phyloP scores from a whole-genome alignment of 2,797 vertebrate genomes.

The Syngnathus rostellatus region DNA sequence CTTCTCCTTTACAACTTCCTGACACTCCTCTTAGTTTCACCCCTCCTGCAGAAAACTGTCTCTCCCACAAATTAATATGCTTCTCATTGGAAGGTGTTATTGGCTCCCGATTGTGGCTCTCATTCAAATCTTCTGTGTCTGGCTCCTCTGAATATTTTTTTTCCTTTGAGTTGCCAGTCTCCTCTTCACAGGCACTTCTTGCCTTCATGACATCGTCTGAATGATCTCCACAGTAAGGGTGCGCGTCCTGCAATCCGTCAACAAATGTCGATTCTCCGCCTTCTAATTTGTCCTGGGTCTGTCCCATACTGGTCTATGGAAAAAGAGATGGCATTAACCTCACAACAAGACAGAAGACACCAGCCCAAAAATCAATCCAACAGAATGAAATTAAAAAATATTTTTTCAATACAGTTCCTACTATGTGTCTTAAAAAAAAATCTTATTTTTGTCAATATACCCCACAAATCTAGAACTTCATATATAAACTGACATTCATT shows the following conservation, averaged over 20 bases:
- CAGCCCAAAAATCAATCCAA: neutral
- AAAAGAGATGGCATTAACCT: slow-evolving; percentile 52
- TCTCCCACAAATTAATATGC: slow-evolving; percentile 40
- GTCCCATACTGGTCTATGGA: slow-evolving; percentile 72
- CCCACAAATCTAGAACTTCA: neutral
- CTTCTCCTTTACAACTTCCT: slow-evolving; percentile 45
- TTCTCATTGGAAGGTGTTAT: slow-evolving; percentile 59
- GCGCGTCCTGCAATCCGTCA: slow-evolving; percentile 36
- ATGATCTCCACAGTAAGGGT: slow-evolving; percentile 30
- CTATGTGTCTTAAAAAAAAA: neutral
- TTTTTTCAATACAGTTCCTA: neutral
- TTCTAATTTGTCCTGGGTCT: slow-evolving; percentile 67
- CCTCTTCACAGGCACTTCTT: slow-evolving; percentile 44
- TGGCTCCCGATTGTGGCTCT: slow-evolving; percentile 47
- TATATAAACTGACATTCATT: neutral
- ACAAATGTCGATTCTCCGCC: slow-evolving; percentile 38
- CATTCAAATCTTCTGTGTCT: slow-evolving; percentile 42
- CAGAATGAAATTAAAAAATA: neutral
- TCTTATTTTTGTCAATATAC: neutral
- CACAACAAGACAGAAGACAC: slow-evolving; percentile 13
- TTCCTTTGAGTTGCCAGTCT: slow-evolving; percentile 30
- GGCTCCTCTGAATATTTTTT: slow-evolving; percentile 38
- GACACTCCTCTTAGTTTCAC: slow-evolving; percentile 58
- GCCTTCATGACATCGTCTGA: slow-evolving; percentile 46
- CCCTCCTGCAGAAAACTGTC: slow-evolving; percentile 45